A percentile compares a stretch with the other conserved stretches of the same genome.
These are phyloP conservation scores for Musca domestica DNA, from an alignment of 1,140 invertebrate genomes.

Conservation along the genomic window DNA sequence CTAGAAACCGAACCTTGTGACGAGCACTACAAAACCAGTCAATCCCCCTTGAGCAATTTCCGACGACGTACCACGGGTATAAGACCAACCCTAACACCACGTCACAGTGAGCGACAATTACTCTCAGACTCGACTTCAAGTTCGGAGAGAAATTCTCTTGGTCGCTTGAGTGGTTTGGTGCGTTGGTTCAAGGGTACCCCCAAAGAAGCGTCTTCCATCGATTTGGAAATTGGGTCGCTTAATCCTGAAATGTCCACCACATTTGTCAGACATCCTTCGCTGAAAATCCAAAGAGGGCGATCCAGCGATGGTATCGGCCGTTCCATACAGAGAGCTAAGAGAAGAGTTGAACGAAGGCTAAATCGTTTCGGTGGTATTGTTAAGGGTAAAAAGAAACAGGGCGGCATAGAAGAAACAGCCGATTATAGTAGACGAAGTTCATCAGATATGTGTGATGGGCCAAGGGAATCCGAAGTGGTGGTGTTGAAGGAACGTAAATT, in stretches of 20 bases:
- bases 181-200: slow-evolving; percentile 65
- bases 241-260: slow-evolving; percentile 54
- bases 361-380: slow-evolving; percentile 63
- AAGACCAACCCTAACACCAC: slow-evolving; percentile 70
- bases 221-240: slow-evolving; percentile 57
- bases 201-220: slow-evolving; percentile 55
- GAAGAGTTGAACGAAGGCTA: slow-evolving; percentile 81
- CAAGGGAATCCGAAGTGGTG: slow-evolving; percentile 80
- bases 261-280: slow-evolving; percentile 53
- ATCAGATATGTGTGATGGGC: slow-evolving; percentile 73
- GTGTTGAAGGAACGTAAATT: slow-evolving; percentile 81
- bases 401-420: slow-evolving; percentile 78
- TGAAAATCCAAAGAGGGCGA: slow-evolving; percentile 52
- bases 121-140: slow-evolving; percentile 52
- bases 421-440: slow-evolving; percentile 82
- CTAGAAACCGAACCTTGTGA: slow-evolving; percentile 73
- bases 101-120: slow-evolving; percentile 74
- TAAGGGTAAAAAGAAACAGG: slow-evolving; percentile 83
- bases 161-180: slow-evolving; percentile 64
- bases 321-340: slow-evolving; percentile 75
- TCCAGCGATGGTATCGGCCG: slow-evolving; percentile 59
- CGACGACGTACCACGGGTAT: slow-evolving; percentile 63
- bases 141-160: slow-evolving; percentile 53
- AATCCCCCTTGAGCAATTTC: slow-evolving; percentile 74
- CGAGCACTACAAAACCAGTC: slow-evolving; percentile 68